Percentiles rank a stretch among this genome's conserved stretches.
Conservation (phyloP, 64 coral and sea anemone genomes). For the Pocillopora verrucosa region DNA sequence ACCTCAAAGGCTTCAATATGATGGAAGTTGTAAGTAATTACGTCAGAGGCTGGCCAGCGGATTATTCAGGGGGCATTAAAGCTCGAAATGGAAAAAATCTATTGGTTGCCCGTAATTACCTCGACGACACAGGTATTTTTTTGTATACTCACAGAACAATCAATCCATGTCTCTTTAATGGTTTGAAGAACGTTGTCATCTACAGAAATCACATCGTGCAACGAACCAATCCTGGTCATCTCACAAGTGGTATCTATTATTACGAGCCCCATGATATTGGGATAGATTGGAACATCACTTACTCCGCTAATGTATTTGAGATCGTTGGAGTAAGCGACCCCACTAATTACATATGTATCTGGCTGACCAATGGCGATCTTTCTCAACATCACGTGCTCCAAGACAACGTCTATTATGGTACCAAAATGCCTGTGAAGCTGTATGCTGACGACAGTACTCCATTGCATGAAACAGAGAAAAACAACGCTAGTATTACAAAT, state of each 20-base stretch:
- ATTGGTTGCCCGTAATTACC: too few relatives aligned
- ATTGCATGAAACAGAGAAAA: neutral
- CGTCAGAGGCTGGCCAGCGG: slow-evolving; percentile 30
- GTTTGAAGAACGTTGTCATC: slow-evolving; percentile 29
- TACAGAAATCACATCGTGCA: slow-evolving; percentile 42
- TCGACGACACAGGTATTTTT: neutral
- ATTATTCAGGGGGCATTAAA: neutral
- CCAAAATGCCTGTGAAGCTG: neutral
- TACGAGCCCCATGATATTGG: neutral
- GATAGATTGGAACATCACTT: slow-evolving; percentile 3
- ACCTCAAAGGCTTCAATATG: slow-evolving; percentile 43
- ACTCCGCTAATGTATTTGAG: slow-evolving; percentile 49
- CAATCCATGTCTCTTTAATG: neutral
- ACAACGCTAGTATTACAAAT: neutral
- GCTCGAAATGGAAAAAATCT: too few relatives aligned
- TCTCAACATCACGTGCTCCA: slow-evolving; percentile 28
- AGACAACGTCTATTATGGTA: slow-evolving; percentile 23
- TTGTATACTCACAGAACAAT: slow-evolving; percentile 3
- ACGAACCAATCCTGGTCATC: slow-evolving; percentile 3
- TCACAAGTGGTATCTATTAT: slow-evolving; percentile 19
- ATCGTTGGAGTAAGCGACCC: slow-evolving; percentile 3
- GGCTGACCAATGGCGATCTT: slow-evolving; percentile 17
- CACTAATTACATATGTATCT: slow-evolving; percentile 12
- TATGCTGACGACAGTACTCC: neutral
- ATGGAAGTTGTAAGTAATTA: slow-evolving; percentile 12